These are phyloP conservation scores for Melanchra persicariae DNA, from an alignment of 2,888 invertebrate genomes.

Conservation along the genomic window DNA sequence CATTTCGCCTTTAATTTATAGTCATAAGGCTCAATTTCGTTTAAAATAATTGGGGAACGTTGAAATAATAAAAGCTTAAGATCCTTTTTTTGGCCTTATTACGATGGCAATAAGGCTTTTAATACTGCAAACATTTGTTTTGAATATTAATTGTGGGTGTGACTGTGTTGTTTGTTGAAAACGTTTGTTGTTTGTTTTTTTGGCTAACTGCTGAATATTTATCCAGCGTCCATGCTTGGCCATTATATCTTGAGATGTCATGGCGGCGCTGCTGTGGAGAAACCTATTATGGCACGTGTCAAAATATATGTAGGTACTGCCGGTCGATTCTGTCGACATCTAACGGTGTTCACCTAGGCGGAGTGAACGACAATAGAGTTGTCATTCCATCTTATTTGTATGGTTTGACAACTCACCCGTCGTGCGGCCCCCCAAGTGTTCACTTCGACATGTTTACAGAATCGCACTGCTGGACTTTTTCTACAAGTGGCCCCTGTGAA, in stretches of 20 bases:
- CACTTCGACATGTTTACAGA: too few relatives aligned
- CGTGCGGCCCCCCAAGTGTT: too few relatives aligned
- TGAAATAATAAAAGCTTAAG: conserved; percentile 19
- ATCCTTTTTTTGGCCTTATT: conserved; percentile 7
- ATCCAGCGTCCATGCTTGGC: not conserved
- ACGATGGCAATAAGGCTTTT: conserved; percentile 4
- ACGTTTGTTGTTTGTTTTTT: conserved; percentile 14
- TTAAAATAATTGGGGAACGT: conserved; percentile 14
- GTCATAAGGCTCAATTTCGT: conserved; percentile 35
- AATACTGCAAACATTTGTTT: not conserved
- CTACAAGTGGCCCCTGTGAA: not conserved
- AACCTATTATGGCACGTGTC: not conserved
- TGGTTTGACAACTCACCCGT: too few relatives aligned
- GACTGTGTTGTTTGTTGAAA: conserved; percentile 23
- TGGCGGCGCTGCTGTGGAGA: not conserved
- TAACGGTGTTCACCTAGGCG: too few relatives aligned
- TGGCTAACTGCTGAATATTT: not conserved
- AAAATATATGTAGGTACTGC: too few relatives aligned
- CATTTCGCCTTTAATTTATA: conserved; percentile 3
- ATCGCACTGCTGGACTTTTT: too few relatives aligned
- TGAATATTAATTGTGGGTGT: conserved; percentile 26
- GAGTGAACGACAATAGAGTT: too few relatives aligned
- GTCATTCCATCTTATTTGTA: too few relatives aligned
- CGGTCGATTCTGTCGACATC: too few relatives aligned
- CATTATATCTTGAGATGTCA: conserved; percentile 10